Evolutionary conservation across 2,113 vertebrate species (phyloP).

Genomic region (Emydocephalus ijimae): DNA sequence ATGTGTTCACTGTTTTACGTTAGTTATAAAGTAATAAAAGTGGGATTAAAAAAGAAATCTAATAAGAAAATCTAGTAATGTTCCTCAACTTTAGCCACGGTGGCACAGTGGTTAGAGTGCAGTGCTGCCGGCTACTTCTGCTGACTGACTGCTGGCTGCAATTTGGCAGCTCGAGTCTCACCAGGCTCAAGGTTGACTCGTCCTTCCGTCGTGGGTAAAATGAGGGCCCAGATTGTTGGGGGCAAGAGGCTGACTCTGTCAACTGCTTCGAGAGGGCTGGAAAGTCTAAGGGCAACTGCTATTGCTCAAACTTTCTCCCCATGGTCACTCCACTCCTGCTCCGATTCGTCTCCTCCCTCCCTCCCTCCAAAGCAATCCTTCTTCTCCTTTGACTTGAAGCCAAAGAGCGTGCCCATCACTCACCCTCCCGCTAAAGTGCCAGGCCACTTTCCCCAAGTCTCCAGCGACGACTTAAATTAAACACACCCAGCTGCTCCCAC

Average conservation of each 20-base stretch:
- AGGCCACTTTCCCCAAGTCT: rapidly evolving
- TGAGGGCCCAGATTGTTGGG: too few relatives aligned
- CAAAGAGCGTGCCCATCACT: rapidly evolving
- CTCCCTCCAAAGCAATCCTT: not conserved
- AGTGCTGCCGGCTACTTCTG: too few relatives aligned
- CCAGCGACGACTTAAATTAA: rapidly evolving
- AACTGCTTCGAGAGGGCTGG: too few relatives aligned
- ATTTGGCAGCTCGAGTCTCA: too few relatives aligned
- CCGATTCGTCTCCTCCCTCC: not conserved
- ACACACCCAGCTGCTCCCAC: not conserved
- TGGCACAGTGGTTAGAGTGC: too few relatives aligned
- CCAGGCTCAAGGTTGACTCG: too few relatives aligned
- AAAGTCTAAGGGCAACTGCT: too few relatives aligned
- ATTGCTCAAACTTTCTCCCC: not conserved
- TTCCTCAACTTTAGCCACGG: not conserved
- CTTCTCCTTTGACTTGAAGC: not conserved
- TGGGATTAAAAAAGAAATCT: not conserved
- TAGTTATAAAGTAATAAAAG: not conserved
- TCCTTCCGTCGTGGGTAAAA: too few relatives aligned
- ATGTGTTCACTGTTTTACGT: not conserved
- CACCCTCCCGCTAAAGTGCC: not conserved
- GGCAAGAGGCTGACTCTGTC: too few relatives aligned
- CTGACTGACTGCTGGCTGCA: too few relatives aligned
- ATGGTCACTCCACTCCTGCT: not conserved
- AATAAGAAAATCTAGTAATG: not conserved